A percentile compares a stretch with the other conserved stretches of the same genome.
These are phyloP conservation scores for Erpornis zantholeuca DNA, from an alignment of 2,113 vertebrate genomes.

Conservation along the genomic window DNA sequence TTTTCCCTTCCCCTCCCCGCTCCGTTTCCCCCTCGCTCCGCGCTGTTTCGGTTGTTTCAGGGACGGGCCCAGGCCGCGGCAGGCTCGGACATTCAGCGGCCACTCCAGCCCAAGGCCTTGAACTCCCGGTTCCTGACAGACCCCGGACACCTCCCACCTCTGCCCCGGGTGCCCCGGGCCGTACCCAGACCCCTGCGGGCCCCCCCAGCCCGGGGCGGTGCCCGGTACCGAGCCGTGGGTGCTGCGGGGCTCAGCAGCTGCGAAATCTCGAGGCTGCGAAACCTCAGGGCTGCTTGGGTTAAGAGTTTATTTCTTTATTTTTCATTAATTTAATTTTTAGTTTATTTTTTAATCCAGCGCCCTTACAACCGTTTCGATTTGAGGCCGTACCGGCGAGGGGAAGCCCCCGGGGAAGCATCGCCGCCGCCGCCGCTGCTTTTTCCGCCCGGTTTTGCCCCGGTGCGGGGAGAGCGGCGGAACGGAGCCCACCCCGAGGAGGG, in stretches of 20 bases:
- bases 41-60: neutral
- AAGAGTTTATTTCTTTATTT: neutral
- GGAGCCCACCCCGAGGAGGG: neutral
- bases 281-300: neutral
- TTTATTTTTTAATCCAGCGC: neutral
- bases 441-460: neutral
- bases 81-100: neutral
- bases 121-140: neutral
- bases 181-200: neutral
- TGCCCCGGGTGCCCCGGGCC: neutral
- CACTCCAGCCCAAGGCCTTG: neutral
- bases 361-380: neutral
- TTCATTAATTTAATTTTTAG: neutral
- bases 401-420: neutral
- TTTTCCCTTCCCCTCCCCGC: neutral
- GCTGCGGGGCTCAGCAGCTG: too few relatives aligned
- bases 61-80: neutral
- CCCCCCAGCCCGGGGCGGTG: too few relatives aligned
- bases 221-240: neutral
- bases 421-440: neutral
- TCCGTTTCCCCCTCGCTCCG: accelerated
- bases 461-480: too few relatives aligned
- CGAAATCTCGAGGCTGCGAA: neutral
- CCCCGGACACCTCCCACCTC: too few relatives aligned
- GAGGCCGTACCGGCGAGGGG: neutral